phyloP scores from a whole-genome alignment of 2,113 vertebrate genomes.

The Prinia subflava region DNA sequence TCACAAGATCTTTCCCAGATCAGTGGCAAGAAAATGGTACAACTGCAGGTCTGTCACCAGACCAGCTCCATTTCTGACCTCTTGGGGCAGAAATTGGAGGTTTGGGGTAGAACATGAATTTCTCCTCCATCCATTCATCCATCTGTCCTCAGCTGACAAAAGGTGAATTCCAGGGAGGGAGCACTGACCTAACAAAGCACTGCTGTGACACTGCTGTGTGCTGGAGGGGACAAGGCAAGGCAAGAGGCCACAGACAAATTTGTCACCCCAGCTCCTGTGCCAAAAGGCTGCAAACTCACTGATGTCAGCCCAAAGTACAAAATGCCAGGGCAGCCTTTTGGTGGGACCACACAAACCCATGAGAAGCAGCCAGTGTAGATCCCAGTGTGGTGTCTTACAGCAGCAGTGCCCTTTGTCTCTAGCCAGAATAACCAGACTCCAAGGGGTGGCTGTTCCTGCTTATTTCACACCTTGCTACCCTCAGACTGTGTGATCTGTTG shows the following conservation, averaged over 20 bases:
- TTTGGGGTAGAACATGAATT: background rate
- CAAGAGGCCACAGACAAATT: background rate
- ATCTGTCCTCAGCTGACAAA: rapidly evolving
- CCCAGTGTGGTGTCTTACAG: background rate
- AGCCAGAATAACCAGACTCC: background rate
- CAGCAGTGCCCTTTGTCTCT: background rate
- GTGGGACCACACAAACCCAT: background rate
- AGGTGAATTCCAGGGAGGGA: background rate
- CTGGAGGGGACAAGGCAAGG: background rate
- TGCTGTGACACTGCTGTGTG: background rate
- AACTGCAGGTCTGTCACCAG: background rate
- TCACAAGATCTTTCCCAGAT: background rate
- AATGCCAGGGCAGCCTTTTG: background rate
- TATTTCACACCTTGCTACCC: background rate
- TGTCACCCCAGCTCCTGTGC: background rate
- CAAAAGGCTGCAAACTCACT: background rate
- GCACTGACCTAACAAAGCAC: background rate
- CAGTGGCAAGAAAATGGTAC: background rate
- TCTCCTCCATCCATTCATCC: background rate
- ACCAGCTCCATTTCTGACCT: background rate
- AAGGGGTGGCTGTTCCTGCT: background rate
- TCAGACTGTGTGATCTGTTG: background rate
- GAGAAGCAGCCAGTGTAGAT: background rate
- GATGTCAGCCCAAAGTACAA: background rate
- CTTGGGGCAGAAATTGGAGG: background rate